phyloP scores from a whole-genome alignment of 1,140 invertebrate genomes.

The Lepidurus apus region DNA sequence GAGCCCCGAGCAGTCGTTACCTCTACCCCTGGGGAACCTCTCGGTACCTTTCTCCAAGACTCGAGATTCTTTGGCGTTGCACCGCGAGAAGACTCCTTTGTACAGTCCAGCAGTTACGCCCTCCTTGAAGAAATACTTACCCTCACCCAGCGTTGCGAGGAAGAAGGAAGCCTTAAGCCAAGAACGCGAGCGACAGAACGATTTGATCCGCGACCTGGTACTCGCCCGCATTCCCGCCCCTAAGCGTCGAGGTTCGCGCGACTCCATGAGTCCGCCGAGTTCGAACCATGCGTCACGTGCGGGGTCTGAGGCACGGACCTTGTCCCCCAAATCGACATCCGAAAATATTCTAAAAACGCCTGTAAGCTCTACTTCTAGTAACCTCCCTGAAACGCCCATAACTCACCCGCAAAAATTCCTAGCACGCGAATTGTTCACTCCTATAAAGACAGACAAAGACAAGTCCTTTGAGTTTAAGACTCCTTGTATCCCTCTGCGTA shows the following conservation, averaged over 20 bases:
- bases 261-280: constrained; percentile 46
- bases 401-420: background rate
- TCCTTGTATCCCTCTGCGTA: constrained; percentile 40
- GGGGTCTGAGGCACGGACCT: constrained; percentile 40
- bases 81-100: constrained; percentile 8
- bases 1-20: background rate
- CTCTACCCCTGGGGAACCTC: background rate
- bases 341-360: constrained; percentile 47
- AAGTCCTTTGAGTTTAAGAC: constrained; percentile 32
- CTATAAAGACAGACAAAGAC: constrained; percentile 27
- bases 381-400: constrained; percentile 3
- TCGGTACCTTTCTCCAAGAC: background rate
- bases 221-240: constrained; percentile 59
- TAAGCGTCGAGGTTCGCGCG: constrained; percentile 45
- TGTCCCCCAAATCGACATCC: constrained; percentile 30
- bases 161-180: constrained; percentile 30
- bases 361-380: constrained; percentile 40
- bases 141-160: constrained; percentile 24
- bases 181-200: constrained; percentile 60
- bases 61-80: background rate
- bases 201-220: constrained; percentile 66
- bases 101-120: background rate
- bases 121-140: constrained; percentile 27
- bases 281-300: constrained; percentile 41
- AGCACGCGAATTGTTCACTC: constrained; percentile 23